Evolutionary conservation across 1,140 invertebrate genomes (phyloP).

Genomic region (Campoletis sonorensis): DNA sequence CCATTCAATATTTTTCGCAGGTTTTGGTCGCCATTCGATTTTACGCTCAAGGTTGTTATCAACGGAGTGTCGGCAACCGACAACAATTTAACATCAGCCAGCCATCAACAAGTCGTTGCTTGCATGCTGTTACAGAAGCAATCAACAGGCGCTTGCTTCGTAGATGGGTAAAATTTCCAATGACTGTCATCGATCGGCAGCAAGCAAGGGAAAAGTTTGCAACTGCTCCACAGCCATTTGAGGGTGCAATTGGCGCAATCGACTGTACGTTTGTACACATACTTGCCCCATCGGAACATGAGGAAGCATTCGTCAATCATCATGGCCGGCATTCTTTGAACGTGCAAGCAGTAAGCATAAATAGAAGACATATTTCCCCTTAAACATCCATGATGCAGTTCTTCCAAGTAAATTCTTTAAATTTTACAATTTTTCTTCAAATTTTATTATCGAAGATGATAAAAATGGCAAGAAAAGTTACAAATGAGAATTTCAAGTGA

Average conservation of each 20-base stretch:
- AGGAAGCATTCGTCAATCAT: background rate
- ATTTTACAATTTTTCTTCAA: no score
- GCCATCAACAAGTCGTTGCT: background rate
- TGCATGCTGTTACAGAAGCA: background rate
- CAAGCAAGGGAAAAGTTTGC: background rate
- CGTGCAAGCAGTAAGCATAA: background rate
- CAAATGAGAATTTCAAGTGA: no score
- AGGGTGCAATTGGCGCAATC: background rate
- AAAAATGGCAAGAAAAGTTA: no score
- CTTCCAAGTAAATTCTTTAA: no score
- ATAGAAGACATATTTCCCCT: no score
- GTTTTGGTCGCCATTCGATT: background rate
- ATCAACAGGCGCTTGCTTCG: background rate
- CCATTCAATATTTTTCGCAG: no score
- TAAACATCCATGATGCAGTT: no score
- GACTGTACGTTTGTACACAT: slow-evolving; percentile 5
- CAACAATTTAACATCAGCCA: background rate
- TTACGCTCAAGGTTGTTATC: background rate
- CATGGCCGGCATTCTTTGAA: background rate
- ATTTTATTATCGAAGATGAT: no score
- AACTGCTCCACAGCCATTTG: slow-evolving; percentile 5
- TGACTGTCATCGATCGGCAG: background rate
- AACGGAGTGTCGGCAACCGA: background rate
- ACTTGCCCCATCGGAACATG: background rate
- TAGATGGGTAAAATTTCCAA: slow-evolving; percentile 7